Evolutionary conservation across 1,140 invertebrate genomes (phyloP), one percentile per base, ranked within the genome.

Genomic region (Phymastichus coffea): DNA sequence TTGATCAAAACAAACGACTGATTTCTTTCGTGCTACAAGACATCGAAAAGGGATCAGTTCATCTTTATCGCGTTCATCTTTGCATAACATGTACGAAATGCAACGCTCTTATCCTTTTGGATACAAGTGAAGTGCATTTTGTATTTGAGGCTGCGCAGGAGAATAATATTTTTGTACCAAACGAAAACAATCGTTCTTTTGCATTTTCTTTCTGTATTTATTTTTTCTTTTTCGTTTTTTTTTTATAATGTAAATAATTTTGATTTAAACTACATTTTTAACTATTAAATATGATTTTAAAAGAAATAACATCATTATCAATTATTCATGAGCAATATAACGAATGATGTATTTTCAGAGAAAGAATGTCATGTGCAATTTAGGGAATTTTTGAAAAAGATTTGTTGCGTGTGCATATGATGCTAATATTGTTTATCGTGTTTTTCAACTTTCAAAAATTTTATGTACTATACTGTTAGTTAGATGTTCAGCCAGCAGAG

Each of bases 1-100:
- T 26, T 84, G 81, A 75, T 67, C 46, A 6, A 49, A 62, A 52
- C 15, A 26, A 1, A 3, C 43, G 28, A 51, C 59, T 61, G 59
- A 56, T 61, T 61, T 49, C 52, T 49, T 56, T 51, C 59, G 28
- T 10, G 7, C 9, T 15, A 52, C 33, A 35, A 43, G 20, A 47
- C 44, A 49, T 40, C 44, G 59, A 19, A 41, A 40, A 56, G 59
- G 17, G n/a, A 61, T 61, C 59, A 61, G 59, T 55, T 19, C n/a
- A 30, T 38, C 33, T 43, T 52, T 28, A 58, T 51, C 28, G 38
- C 25, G 22, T 8, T 48, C 58, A 40, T 19, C 52, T 48, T 23
- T 48, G 25, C 25, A 41, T 33, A 33, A 33, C 28, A 33, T 33
- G 6, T 7, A 33, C 28, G 23, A 41, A 20, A 40, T 53, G 49